phyloP scores from a whole-genome alignment of 2,888 invertebrate genomes.

The Rapana venosa region DNA sequence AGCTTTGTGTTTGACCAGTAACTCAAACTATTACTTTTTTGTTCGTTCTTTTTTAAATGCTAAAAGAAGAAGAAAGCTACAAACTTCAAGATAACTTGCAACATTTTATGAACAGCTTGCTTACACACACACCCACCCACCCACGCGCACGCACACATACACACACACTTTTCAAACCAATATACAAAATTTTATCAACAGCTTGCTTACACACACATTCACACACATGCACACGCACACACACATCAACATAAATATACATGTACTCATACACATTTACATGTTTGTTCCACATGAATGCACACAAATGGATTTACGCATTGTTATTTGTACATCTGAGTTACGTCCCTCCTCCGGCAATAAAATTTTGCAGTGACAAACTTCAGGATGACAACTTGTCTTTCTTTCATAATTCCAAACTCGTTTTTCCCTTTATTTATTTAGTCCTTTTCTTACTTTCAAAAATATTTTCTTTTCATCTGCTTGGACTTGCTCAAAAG shows the following conservation, averaged over 20 bases:
- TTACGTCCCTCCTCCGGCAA: too few relatives aligned
- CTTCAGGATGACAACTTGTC: too few relatives aligned
- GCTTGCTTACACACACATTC: not conserved
- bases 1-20: not conserved
- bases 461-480: too few relatives aligned
- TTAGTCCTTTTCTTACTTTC: too few relatives aligned
- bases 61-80: too few relatives aligned
- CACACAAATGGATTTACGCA: not conserved
- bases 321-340: too few relatives aligned
- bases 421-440: too few relatives aligned
- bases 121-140: conserved; percentile 1
- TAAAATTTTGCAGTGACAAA: too few relatives aligned
- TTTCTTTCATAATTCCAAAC: too few relatives aligned
- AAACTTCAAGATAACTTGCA: not conserved
- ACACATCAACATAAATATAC: not conserved
- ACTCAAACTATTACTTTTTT: not conserved
- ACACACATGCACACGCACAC: not conserved
- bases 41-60: too few relatives aligned
- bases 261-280: not conserved
- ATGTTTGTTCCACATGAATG: too few relatives aligned
- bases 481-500: too few relatives aligned
- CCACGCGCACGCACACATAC: not conserved
- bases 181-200: not conserved
- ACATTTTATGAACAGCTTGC: not conserved
- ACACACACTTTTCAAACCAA: not conserved